These are phyloP conservation scores for Ammodytes marinus DNA, from an alignment of 2,113 vertebrate species.

Conservation along the genomic window DNA sequence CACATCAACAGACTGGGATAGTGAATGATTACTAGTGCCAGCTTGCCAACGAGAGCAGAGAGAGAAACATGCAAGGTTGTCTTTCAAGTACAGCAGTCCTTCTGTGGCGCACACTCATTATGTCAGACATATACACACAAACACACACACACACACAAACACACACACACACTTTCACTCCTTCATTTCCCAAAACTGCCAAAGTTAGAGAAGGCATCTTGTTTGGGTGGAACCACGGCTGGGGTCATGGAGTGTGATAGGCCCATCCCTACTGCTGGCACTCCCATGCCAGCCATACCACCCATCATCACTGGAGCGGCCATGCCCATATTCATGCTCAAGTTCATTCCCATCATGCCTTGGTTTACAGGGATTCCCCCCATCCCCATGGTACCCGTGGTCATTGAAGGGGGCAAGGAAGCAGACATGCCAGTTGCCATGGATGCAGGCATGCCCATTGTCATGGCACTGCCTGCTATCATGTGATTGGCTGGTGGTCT, in stretches of 20 bases:
- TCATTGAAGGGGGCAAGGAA: constrained; percentile 84
- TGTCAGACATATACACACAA: constrained; percentile 48
- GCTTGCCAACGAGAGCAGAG: constrained; percentile 44
- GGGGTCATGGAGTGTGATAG: constrained; percentile 72
- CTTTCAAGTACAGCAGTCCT: constrained; percentile 66
- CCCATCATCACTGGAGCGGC: constrained; percentile 84
- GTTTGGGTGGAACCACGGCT: constrained; percentile 91
- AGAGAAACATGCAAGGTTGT: constrained; percentile 70
- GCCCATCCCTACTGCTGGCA: constrained; percentile 85
- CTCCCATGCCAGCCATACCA: constrained; percentile 77
- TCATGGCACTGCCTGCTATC: constrained; percentile 84
- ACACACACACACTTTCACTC: constrained; percentile 25
- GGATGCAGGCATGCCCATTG: constrained; percentile 86
- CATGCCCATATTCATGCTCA: constrained; percentile 86
- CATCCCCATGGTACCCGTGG: constrained; percentile 87
- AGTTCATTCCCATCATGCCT: constrained; percentile 92
- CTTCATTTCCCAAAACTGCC: constrained; percentile 97
- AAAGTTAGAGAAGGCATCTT: constrained; percentile 99
- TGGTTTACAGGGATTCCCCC: constrained; percentile 85
- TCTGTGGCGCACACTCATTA: constrained; percentile 43
- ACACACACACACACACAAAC: constrained; percentile 10
- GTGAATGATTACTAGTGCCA: constrained; percentile 30
- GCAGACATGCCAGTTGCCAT: constrained; percentile 84
- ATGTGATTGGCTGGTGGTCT: constrained; percentile 85
- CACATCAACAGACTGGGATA: constrained; percentile 15